A percentile compares a stretch with the other conserved stretches of the same genome.
Conservation (phyloP, 2,888 invertebrate species). For the Apeira syringaria region DNA sequence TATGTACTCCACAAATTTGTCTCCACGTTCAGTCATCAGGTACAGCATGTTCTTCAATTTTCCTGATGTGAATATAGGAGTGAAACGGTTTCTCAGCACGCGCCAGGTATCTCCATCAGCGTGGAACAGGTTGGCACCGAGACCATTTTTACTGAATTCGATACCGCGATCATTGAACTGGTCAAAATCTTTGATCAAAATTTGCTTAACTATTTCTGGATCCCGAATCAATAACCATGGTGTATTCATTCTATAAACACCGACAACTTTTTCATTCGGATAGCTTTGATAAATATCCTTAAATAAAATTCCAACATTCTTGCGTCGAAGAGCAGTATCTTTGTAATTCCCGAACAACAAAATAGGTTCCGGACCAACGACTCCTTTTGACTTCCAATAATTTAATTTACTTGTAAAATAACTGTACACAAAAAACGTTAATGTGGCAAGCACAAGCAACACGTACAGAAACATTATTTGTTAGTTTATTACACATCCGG, state of each 20-base stretch:
- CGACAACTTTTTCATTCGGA: conserved; percentile 55
- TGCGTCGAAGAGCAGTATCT: conserved; percentile 36
- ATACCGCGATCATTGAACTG: conserved; percentile 50
- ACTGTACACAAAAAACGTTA: conserved; percentile 31
- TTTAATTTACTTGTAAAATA: conserved; percentile 49
- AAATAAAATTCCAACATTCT: conserved; percentile 34
- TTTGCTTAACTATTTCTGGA: conserved; percentile 51
- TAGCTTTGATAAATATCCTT: conserved; percentile 45
- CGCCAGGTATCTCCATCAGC: conserved; percentile 54
- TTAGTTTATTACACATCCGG: neutral
- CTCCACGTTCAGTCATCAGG: conserved; percentile 45
- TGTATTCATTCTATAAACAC: conserved; percentile 50
- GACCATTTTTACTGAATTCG: conserved; percentile 44
- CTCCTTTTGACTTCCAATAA: conserved; percentile 50
- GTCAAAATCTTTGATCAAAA: conserved; percentile 60
- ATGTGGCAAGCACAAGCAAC: conserved; percentile 14
- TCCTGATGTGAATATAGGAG: conserved; percentile 56
- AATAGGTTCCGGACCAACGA: conserved; percentile 44
- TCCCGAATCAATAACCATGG: conserved; percentile 52
- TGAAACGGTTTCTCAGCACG: conserved; percentile 46
- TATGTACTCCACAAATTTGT: conserved; percentile 41
- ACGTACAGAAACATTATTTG: conserved; percentile 15
- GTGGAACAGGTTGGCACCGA: conserved; percentile 53
- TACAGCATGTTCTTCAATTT: conserved; percentile 60
- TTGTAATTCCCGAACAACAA: conserved; percentile 48